Evolutionary conservation across 2,797 vertebrate genomes (phyloP), one percentile per base, ranked within the genome.

Genomic region (Acanthurus tractus): DNA sequence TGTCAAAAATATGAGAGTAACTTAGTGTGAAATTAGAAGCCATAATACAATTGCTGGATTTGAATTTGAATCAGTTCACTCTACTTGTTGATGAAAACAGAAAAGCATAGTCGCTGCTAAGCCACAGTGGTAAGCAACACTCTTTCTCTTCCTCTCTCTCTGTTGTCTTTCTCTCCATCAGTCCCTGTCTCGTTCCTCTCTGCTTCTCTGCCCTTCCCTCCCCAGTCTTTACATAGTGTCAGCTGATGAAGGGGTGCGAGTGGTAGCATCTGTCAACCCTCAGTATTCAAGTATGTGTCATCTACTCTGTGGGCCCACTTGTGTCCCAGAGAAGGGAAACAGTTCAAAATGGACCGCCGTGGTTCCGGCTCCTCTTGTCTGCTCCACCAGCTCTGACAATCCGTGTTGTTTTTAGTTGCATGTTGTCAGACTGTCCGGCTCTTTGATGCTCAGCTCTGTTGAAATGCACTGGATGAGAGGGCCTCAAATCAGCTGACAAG

Each of bases 401-500:
- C 69, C 77, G 77, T 38, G 49, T 70, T 46, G 42, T 65, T 74
- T 34, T 89, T 80, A 59, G 70, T 75, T 29, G 20, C 49, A 34
- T 40, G 66, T 78, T 75, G 74, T 71, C 73, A 76, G 70, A 76
- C 74, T 54, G 86, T 82, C 79, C 82, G 20, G 20, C 67, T 77
- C 73, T 81, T 65, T 74, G 72, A 71, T 79, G 70, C 81, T 81
- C 69, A 13, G 58, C 63, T 84, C 69, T 45, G 63, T 34, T 71
- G 76, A 87, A 76, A 68, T 68, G 68, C 48, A 83, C 62, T 65
- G 72, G 68, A 89, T 74, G 76, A 83, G 76, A 84, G 42, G 56
- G 42, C 70, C 75, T 85, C 73, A 84, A 78, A 92, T 88, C 84
- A 86, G 59, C 78, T 83, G 81, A 90, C 88, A 85, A 74, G 75